Conservation (phyloP, 2,888 invertebrate species). For the Dasypogon diadema region DNA sequence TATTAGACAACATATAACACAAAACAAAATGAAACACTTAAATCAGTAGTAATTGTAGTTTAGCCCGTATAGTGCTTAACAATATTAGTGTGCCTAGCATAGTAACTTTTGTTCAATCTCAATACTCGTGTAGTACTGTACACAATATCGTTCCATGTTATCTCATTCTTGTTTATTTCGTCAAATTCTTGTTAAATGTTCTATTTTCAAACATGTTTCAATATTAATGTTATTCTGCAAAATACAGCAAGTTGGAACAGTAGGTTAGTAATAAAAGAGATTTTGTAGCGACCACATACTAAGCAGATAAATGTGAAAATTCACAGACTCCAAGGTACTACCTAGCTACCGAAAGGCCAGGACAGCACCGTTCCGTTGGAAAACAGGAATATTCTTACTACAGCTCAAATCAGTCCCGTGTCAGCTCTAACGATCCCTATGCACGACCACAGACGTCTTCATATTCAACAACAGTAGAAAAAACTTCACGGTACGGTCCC, state of each 20-base stretch:
- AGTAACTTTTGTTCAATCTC: neutral
- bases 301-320: constrained; percentile 63
- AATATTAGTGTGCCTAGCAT: constrained; percentile 1
- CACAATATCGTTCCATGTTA: neutral
- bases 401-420: constrained; percentile 74
- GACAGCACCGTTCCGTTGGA: constrained; percentile 74
- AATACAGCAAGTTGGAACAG: constrained; percentile 52
- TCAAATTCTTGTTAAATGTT: constrained; percentile 38
- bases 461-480: constrained; percentile 78
- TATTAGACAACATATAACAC: constrained; percentile 22
- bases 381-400: constrained; percentile 91
- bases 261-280: constrained; percentile 23
- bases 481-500: constrained; percentile 76
- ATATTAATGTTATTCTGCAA: constrained; percentile 22
- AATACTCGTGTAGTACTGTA: neutral
- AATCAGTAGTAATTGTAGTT: neutral
- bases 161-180: neutral
- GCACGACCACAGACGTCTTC: constrained; percentile 75
- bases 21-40: constrained; percentile 6
- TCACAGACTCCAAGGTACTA: constrained; percentile 90
- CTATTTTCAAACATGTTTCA: constrained; percentile 66
- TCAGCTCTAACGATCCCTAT: constrained; percentile 72
- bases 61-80: neutral
- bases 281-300: constrained; percentile 1
- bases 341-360: constrained; percentile 83